phyloP scores from a whole-genome alignment of 2,113 vertebrate genomes.

The Neogale vison region DNA sequence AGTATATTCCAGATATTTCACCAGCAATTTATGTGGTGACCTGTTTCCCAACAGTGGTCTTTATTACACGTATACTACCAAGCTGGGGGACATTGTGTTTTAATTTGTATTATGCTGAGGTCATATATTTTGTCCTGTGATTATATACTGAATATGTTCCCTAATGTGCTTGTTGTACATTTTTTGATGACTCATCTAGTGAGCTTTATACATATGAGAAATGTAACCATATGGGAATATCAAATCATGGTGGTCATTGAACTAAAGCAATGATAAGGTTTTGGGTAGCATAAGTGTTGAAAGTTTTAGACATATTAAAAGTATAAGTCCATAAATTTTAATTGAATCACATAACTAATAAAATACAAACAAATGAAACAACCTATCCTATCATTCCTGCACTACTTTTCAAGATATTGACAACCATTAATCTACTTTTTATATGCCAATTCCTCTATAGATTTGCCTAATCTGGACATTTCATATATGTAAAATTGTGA shows the following conservation, averaged over 20 bases:
- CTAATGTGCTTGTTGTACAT: background rate
- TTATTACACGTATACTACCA: background rate
- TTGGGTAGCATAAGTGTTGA: background rate
- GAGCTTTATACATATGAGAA: background rate
- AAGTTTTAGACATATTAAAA: conserved; percentile 5
- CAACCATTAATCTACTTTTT: background rate
- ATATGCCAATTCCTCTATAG: background rate
- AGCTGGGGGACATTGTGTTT: background rate
- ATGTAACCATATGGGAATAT: background rate
- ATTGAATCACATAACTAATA: background rate
- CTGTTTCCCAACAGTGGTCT: background rate
- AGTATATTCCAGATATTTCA: background rate
- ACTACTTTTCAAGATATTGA: background rate
- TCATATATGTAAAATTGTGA: background rate
- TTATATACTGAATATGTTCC: background rate
- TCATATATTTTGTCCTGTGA: background rate
- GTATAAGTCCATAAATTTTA: background rate
- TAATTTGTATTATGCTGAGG: background rate
- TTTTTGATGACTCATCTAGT: background rate
- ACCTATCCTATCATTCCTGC: background rate
- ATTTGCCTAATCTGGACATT: background rate
- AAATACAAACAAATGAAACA: background rate
- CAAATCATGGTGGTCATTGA: background rate
- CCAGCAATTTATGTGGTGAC: background rate
- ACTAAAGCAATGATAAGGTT: background rate